phyloP scores from a whole-genome alignment of 1,140 invertebrate genomes.

The Physella acuta region DNA sequence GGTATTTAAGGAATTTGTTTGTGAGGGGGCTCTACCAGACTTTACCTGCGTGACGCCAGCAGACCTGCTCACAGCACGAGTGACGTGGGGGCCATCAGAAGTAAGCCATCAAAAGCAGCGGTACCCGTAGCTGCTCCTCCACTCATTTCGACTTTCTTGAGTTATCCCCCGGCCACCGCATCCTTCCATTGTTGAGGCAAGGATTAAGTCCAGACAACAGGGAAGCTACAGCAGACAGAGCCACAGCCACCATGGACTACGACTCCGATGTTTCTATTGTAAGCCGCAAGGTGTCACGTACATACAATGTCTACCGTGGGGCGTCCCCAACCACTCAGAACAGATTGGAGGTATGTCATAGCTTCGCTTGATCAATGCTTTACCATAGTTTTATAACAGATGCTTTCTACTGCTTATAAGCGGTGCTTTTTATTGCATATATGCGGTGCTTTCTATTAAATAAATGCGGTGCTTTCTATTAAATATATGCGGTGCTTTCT shows the following conservation, averaged over 20 bases:
- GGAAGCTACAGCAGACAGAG: slow-evolving; percentile 1
- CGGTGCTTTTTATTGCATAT: too few species aligned
- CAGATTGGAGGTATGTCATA: slow-evolving; percentile 52
- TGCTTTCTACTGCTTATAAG: too few species aligned
- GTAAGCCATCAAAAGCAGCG: slow-evolving; percentile 4
- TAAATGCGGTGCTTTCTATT: too few species aligned
- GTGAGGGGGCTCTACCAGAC: slow-evolving; percentile 16
- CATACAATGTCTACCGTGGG: slow-evolving; percentile 55
- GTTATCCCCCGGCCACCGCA: background rate
- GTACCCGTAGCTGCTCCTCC: background rate
- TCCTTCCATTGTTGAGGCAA: background rate
- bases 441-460: too few species aligned
- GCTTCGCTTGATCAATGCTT: background rate
- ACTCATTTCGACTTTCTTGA: background rate
- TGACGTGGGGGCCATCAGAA: slow-evolving; percentile 6
- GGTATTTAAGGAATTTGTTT: slow-evolving; percentile 38
- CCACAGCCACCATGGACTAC: slow-evolving; percentile 31
- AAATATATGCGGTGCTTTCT: too few species aligned
- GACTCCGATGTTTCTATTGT: slow-evolving; percentile 34
- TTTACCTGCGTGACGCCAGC: slow-evolving; percentile 26
- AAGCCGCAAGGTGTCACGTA: slow-evolving; percentile 31
- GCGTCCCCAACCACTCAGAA: slow-evolving; percentile 51
- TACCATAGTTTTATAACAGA: too few species aligned
- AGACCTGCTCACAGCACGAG: slow-evolving; percentile 4
- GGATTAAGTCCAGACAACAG: background rate